Conservation (phyloP, 2,113 vertebrate genomes). For the Elachura formosa region DNA sequence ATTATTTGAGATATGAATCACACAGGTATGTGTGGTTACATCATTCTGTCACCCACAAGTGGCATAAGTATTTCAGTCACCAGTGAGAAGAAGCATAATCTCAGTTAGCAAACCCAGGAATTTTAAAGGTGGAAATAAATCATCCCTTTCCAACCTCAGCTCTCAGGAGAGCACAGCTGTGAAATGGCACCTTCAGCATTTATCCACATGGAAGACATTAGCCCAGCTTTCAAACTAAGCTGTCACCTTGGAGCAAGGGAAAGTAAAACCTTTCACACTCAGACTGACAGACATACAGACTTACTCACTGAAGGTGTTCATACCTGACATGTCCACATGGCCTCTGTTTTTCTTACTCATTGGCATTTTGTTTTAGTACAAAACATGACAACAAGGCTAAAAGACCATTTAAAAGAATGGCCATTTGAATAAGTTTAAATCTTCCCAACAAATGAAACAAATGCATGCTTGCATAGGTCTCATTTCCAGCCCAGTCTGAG, state of each 20-base stretch:
- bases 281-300: background rate
- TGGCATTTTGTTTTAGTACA: background rate
- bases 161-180: conserved; percentile 20
- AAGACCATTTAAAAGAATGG: background rate
- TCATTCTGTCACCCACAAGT: background rate
- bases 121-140: conserved; percentile 15
- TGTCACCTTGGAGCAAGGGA: background rate
- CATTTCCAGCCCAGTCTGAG: background rate
- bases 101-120: background rate
- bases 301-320: background rate
- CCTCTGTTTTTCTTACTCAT: background rate
- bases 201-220: background rate
- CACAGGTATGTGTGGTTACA: background rate
- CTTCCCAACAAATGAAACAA: background rate
- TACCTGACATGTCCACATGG: background rate
- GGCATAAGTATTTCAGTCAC: background rate
- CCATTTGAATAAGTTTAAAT: background rate
- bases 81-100: background rate
- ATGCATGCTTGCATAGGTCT: rapidly evolving
- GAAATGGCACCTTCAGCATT: background rate
- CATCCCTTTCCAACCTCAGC: background rate
- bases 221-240: background rate
- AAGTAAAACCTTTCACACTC: background rate
- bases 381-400: background rate
- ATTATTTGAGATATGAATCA: background rate